Percentiles rank a stretch among this genome's conserved stretches.
Evolutionary conservation across 2,113 vertebrate species (phyloP).

Genomic region (Percopsis transmontana): DNA sequence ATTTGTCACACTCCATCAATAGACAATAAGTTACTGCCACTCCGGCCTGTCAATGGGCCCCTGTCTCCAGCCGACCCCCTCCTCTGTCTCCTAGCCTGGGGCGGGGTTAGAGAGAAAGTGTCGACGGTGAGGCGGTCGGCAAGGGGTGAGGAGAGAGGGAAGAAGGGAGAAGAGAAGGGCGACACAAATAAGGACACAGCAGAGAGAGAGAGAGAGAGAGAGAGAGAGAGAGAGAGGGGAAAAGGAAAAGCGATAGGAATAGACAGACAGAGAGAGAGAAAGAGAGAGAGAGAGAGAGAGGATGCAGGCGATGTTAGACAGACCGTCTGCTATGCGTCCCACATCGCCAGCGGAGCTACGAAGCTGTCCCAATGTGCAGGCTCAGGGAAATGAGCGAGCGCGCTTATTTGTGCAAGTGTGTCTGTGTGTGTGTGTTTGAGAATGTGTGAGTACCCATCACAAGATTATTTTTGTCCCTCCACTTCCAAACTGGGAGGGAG

Average conservation of each 20-base stretch:
- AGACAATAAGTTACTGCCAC: slow-evolving; percentile 97
- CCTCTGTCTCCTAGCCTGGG: slow-evolving; percentile 43
- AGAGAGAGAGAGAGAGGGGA: neutral
- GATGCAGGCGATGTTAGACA: too few species aligned
- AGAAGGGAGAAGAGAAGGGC: neutral
- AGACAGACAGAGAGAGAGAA: neutral
- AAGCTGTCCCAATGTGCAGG: neutral
- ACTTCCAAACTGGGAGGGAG: slow-evolving; percentile 47
- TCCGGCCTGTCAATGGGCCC: slow-evolving; percentile 86
- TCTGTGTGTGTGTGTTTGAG: slow-evolving; percentile 48
- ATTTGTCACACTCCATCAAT: slow-evolving; percentile 95
- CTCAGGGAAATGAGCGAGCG: neutral
- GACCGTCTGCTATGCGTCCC: too few species aligned
- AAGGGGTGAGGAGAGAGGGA: neutral
- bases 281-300: neutral
- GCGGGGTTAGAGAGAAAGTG: too few species aligned
- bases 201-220: slow-evolving; percentile 12
- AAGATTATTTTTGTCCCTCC: slow-evolving; percentile 65
- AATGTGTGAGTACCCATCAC: slow-evolving; percentile 61
- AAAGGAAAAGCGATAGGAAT: neutral
- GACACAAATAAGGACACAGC: neutral
- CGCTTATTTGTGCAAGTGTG: neutral
- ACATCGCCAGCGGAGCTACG: too few species aligned
- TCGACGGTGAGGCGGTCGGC: slow-evolving; percentile 9
- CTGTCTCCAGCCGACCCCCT: slow-evolving; percentile 78